phyloP scores from a whole-genome alignment of 2,888 invertebrate species.

The Scaptomyza tumidula region DNA sequence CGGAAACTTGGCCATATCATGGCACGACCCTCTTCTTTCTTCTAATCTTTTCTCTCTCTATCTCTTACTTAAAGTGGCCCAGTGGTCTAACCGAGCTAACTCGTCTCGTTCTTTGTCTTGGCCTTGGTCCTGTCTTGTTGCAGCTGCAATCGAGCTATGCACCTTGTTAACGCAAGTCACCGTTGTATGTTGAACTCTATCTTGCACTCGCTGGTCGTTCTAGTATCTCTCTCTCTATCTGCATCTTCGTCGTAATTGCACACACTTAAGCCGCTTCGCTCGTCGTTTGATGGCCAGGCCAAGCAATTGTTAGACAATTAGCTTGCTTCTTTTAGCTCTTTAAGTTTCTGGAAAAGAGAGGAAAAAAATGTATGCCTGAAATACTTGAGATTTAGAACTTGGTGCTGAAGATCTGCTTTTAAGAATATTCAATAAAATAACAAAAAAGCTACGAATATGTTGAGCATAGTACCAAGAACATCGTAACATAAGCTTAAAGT shows the following conservation, averaged over 20 bases:
- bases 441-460: not conserved
- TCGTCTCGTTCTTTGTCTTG: constrained; percentile 41
- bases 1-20: constrained; percentile 61
- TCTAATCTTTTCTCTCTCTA: not conserved
- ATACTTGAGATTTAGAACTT: constrained; percentile 10
- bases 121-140: constrained; percentile 18
- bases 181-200: constrained; percentile 35
- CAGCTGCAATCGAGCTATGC: constrained; percentile 32
- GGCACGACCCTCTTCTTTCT: constrained; percentile 10
- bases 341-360: not conserved
- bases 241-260: constrained; percentile 72
- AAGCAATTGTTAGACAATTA: constrained; percentile 76
- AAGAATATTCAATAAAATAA: not conserved
- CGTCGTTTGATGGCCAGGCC: constrained; percentile 63
- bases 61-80: constrained; percentile 29
- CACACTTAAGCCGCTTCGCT: constrained; percentile 76
- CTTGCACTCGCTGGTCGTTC: not conserved
- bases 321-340: constrained; percentile 40
- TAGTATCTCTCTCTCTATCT: constrained; percentile 54
- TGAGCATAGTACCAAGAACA: not conserved
- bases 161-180: constrained; percentile 57
- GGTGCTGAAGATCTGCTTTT: not conserved
- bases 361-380: not conserved
- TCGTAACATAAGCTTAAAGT: not conserved
- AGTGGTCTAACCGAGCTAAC: constrained; percentile 19